phyloP scores from a whole-genome alignment of 2,113 vertebrate species.

The Cisticola juncidis region DNA sequence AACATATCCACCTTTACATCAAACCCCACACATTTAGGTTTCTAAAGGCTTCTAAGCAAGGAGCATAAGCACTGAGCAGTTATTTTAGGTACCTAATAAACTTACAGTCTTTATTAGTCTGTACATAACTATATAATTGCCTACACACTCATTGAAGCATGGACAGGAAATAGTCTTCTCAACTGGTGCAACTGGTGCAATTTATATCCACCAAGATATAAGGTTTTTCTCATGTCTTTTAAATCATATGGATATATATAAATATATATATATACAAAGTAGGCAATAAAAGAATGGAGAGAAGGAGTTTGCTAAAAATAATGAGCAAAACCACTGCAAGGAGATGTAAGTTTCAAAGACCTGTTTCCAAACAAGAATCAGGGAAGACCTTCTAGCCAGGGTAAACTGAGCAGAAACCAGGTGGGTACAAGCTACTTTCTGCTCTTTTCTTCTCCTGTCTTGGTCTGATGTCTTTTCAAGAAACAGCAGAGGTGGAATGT shows the following conservation, averaged over 20 bases:
- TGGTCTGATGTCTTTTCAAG: neutral
- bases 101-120: neutral
- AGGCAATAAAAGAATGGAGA: neutral
- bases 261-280: neutral
- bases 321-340: neutral
- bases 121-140: neutral
- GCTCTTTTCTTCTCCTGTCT: neutral
- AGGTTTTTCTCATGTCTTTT: neutral
- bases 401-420: neutral
- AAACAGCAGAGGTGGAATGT: neutral
- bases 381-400: neutral
- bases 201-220: neutral
- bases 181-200: neutral
- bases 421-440: neutral
- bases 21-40: neutral
- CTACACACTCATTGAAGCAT: neutral
- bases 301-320: neutral
- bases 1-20: neutral
- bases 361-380: neutral
- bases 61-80: fast-evolving
- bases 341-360: neutral
- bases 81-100: neutral
- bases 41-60: neutral
- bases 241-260: neutral
- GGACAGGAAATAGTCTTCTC: neutral